Percentiles rank a stretch among this genome's conserved stretches.
These are phyloP conservation scores for Saccostrea echinata DNA, from an alignment of 1,140 invertebrate genomes.

Conservation along the genomic window DNA sequence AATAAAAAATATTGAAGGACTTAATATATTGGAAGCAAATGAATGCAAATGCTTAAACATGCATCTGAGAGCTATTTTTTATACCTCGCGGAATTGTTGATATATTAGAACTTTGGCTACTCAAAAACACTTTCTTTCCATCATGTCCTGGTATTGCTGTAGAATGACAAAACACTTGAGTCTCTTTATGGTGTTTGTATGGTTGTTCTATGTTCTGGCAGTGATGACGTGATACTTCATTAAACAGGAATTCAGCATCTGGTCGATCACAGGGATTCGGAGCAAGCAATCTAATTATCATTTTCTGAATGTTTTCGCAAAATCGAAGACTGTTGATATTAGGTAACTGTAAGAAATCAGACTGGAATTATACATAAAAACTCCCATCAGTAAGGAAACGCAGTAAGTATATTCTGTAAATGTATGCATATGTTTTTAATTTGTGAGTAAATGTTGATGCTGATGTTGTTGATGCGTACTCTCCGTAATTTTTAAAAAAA, in stretches of 20 bases:
- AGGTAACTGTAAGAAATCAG: conserved; percentile 35
- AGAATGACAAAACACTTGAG: background rate
- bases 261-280: background rate
- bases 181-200: background rate
- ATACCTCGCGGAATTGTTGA: background rate
- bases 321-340: background rate
- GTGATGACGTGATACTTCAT: background rate
- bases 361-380: too few relatives aligned
- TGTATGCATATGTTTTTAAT: too few relatives aligned
- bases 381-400: too few relatives aligned
- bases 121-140: background rate
- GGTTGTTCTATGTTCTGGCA: background rate
- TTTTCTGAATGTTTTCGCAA: conserved; percentile 13
- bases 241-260: background rate
- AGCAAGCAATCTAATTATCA: conserved; percentile 29
- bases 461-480: too few relatives aligned
- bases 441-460: too few relatives aligned
- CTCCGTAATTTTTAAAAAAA: too few relatives aligned
- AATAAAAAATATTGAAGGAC: too few relatives aligned
- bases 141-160: background rate
- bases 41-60: too few relatives aligned
- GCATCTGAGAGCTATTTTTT: background rate
- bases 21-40: too few relatives aligned
- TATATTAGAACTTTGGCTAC: background rate
- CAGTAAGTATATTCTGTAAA: too few relatives aligned